Percentiles rank a stretch among this genome's conserved stretches.
Conservation (phyloP, 2,797 vertebrate genomes). For the Cygnus olor region DNA sequence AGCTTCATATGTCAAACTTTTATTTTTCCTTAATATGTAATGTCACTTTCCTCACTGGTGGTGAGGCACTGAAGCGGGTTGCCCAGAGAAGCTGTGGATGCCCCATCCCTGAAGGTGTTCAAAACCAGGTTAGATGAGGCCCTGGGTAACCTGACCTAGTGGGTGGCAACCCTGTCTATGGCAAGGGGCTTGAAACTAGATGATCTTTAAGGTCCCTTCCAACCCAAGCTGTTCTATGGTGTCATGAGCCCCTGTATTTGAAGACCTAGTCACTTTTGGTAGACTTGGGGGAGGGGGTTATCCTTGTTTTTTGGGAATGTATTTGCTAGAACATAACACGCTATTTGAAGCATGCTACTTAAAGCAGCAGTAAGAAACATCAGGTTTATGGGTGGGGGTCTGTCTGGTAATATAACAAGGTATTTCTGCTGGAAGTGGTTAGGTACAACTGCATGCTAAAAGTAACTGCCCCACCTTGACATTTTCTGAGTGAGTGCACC, state of each 20-base stretch:
- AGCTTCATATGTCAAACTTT: neutral
- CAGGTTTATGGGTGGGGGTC: neutral
- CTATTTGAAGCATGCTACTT: neutral
- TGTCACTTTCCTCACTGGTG: no score
- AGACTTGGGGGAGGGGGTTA: neutral
- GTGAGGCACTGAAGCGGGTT: no score
- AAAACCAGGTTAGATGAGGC: no score
- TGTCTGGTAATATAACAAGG: neutral
- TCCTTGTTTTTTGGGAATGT: neutral
- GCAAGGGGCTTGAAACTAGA: no score
- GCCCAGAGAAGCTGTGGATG: no score
- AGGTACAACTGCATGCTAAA: neutral
- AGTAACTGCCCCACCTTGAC: neutral
- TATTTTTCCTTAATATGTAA: neutral
- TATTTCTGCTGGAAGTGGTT: neutral
- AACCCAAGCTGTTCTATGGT: no score
- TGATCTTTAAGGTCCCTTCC: no score
- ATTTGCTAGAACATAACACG: fast-evolving
- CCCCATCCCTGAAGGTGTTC: no score
- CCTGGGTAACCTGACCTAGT: no score
- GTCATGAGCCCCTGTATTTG: neutral
- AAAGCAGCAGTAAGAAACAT: neutral
- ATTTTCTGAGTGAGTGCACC: neutral
- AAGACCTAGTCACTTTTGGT: neutral
- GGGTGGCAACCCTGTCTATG: no score